phyloP scores from a whole-genome alignment of 37 sponge, comb jelly and placozoan genomes.

The Axinella damicornis region DNA sequence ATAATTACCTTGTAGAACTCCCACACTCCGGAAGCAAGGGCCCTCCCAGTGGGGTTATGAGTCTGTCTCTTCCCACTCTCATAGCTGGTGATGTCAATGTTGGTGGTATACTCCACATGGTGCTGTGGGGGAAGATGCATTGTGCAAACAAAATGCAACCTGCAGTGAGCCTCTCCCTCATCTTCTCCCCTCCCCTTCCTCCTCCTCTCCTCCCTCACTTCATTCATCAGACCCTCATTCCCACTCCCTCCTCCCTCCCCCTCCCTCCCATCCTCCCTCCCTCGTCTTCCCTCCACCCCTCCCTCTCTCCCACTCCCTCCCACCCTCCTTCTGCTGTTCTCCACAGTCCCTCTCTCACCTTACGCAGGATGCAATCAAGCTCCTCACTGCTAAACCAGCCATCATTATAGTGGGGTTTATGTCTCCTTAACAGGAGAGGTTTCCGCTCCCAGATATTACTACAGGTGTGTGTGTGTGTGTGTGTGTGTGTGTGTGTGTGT shows the following conservation, averaged over 20 bases:
- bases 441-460: slow-evolving; percentile 94
- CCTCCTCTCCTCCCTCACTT: too few relatives aligned
- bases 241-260: too few relatives aligned
- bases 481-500: too few relatives aligned
- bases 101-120: slow-evolving; percentile 75
- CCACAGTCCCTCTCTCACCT: slow-evolving; percentile 70
- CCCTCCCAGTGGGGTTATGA: slow-evolving; percentile 88
- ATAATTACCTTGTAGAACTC: slow-evolving; percentile 74
- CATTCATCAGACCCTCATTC: too few relatives aligned
- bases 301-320: too few relatives aligned
- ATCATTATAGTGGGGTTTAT: slow-evolving; percentile 73
- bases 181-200: too few relatives aligned
- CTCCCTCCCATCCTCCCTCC: too few relatives aligned
- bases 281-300: too few relatives aligned
- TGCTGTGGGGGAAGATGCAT: slow-evolving; percentile 45
- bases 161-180: too few relatives aligned
- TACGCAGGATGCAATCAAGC: slow-evolving; percentile 82
- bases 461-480: too few relatives aligned
- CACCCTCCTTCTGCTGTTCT: slow-evolving; percentile 57
- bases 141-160: too few relatives aligned
- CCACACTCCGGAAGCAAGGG: slow-evolving; percentile 78
- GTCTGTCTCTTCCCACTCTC: slow-evolving; percentile 81
- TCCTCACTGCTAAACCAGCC: slow-evolving; percentile 85
- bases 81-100: slow-evolving; percentile 92
- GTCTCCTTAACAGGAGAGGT: slow-evolving; percentile 71